A percentile compares a stretch with the other conserved stretches of the same genome.
These are phyloP conservation scores for Orbicella faveolata DNA, from an alignment of 64 coral and sea anemone genomes.

Conservation along the genomic window DNA sequence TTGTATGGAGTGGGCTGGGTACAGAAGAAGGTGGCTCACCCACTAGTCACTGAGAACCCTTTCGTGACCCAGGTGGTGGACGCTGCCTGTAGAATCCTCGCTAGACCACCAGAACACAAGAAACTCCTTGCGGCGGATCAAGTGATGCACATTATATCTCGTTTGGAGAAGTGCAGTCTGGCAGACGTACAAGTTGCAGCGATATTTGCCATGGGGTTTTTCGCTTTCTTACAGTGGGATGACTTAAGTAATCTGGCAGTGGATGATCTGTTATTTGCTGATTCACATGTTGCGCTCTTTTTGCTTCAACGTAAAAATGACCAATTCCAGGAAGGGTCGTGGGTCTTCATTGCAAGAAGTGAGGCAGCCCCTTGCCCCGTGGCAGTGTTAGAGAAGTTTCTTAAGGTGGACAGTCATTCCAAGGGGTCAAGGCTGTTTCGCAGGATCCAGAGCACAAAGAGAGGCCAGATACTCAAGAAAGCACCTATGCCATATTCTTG, in stretches of 20 bases:
- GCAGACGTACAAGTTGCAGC: conserved; percentile 46
- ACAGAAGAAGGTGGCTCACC: conserved; percentile 31
- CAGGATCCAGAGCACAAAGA: too few relatives aligned
- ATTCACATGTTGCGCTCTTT: too few relatives aligned
- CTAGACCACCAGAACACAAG: background rate
- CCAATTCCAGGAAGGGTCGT: too few relatives aligned
- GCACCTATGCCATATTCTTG: too few relatives aligned
- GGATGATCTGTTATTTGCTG: too few relatives aligned
- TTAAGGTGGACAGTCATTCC: conserved; percentile 9
- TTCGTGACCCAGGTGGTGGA: conserved; percentile 44
- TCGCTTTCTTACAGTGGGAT: conserved; percentile 50
- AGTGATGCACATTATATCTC: conserved; percentile 3
- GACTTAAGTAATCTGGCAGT: too few relatives aligned
- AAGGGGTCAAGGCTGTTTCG: conserved; percentile 12
- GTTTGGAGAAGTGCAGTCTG: conserved; percentile 26
- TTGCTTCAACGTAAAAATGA: too few relatives aligned
- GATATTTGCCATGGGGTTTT: conserved; percentile 59
- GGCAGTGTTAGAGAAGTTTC: conserved; percentile 19
- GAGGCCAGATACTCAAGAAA: too few relatives aligned
- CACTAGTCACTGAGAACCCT: conserved; percentile 26
- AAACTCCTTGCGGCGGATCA: background rate
- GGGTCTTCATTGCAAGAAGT: too few relatives aligned
- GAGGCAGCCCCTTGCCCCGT: too few relatives aligned
- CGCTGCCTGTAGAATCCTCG: conserved; percentile 5
- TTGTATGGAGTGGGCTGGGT: conserved; percentile 66